Evolutionary conservation across 2,888 invertebrate genomes (phyloP).

Genomic region (Adelphocoris suturalis): DNA sequence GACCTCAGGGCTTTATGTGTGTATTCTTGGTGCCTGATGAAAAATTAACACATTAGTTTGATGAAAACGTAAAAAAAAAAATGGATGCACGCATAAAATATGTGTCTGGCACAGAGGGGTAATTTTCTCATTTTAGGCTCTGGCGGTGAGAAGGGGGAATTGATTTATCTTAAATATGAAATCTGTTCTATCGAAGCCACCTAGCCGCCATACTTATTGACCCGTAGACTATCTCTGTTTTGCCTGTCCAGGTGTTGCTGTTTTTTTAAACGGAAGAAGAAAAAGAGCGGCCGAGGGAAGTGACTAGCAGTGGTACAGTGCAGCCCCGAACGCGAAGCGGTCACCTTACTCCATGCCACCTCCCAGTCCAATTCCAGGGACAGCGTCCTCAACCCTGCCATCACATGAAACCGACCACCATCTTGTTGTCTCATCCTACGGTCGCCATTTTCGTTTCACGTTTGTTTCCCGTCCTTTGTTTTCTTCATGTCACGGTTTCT

Average conservation of each 20-base stretch:
- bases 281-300: slow-evolving; percentile 95
- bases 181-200: slow-evolving; percentile 36
- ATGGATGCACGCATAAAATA: no score
- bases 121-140: no score
- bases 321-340: slow-evolving; percentile 84
- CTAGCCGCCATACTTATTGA: slow-evolving; percentile 69
- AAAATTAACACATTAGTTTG: no score
- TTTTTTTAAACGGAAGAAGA: slow-evolving; percentile 99
- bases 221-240: slow-evolving; percentile 67
- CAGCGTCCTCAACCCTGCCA: slow-evolving; percentile 81
- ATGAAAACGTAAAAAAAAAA: no score
- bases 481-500: neutral
- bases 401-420: slow-evolving; percentile 69
- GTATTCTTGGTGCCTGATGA: no score
- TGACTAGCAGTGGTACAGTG: slow-evolving; percentile 88
- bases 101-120: no score
- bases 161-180: neutral
- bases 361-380: slow-evolving; percentile 84
- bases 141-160: no score
- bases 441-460: neutral
- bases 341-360: slow-evolving; percentile 83
- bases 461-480: slow-evolving; percentile 6
- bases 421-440: slow-evolving; percentile 35
- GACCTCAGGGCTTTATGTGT: no score
- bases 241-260: slow-evolving; percentile 92